Percentiles rank a stretch among this genome's conserved stretches.
Evolutionary conservation across 1,140 invertebrate species (phyloP).

Genomic region (Steinernema khuongi): DNA sequence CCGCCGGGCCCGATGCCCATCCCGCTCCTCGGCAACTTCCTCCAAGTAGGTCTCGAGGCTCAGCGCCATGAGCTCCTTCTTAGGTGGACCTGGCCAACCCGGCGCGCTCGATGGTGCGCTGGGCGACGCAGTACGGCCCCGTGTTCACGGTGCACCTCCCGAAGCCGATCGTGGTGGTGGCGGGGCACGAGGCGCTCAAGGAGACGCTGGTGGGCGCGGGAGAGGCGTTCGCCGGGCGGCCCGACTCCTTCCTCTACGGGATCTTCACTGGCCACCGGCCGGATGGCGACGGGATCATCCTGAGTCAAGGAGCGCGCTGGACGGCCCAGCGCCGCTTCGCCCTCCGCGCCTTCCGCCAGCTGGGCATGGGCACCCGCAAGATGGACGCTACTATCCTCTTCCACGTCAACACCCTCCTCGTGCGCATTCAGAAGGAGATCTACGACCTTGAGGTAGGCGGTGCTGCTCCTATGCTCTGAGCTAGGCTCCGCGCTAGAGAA

Average conservation of each 20-base stretch:
- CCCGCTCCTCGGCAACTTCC: conserved; percentile 32
- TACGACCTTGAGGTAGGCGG: conserved; percentile 5
- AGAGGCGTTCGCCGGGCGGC: conserved; percentile 41
- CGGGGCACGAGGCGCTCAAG: conserved; percentile 31
- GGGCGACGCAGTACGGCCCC: conserved; percentile 34
- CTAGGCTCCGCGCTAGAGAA: too few relatives aligned
- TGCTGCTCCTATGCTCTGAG: too few relatives aligned
- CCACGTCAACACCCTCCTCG: conserved; percentile 32
- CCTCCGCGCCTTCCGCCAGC: conserved; percentile 37
- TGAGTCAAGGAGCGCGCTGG: conserved; percentile 34
- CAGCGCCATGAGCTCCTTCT: neutral
- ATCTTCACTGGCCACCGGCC: conserved; percentile 43
- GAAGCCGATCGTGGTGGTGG: conserved; percentile 44
- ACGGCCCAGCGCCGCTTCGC: conserved; percentile 44
- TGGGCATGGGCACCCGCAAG: conserved; percentile 41
- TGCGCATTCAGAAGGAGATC: conserved; percentile 22
- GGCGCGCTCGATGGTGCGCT: conserved; percentile 36
- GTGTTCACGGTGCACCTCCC: conserved; percentile 47
- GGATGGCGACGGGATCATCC: conserved; percentile 42
- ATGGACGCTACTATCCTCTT: conserved; percentile 40
- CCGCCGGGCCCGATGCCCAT: conserved; percentile 78
- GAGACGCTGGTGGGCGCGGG: conserved; percentile 30
- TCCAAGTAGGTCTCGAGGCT: neutral
- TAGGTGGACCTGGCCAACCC: conserved; percentile 44
- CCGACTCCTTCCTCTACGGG: conserved; percentile 42